Percentiles rank a stretch among this genome's conserved stretches.
phyloP scores from a whole-genome alignment of 2,113 vertebrate genomes.

The rat (Rattus norvegicus) region DNA sequence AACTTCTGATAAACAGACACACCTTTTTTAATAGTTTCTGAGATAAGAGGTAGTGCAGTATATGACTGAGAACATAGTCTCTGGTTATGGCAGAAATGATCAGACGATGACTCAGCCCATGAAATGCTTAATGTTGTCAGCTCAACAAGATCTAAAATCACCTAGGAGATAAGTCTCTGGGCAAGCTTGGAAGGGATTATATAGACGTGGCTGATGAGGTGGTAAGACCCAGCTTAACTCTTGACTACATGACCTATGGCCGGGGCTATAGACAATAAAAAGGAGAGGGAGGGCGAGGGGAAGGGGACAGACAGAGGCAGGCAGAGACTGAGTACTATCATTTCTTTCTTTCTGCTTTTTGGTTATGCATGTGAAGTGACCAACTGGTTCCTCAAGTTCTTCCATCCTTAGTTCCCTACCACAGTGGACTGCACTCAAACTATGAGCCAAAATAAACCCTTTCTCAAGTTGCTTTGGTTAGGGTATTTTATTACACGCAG shows the following conservation, averaged over 20 bases:
- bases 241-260: neutral
- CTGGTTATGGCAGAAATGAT: neutral
- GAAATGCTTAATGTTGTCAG: neutral
- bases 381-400: neutral
- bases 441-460: neutral
- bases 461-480: neutral
- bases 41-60: neutral
- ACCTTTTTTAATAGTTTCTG: neutral
- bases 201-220: no score
- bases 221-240: neutral
- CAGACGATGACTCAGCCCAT: neutral
- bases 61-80: neutral
- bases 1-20: conserved; percentile 18
- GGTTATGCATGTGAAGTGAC: neutral
- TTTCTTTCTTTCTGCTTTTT: neutral
- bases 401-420: neutral
- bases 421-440: neutral
- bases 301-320: neutral
- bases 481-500: neutral
- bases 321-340: neutral
- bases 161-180: neutral
- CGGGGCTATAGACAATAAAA: neutral
- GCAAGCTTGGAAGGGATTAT: neutral
- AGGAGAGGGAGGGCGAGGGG: neutral
- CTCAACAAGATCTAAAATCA: neutral